Conservation (phyloP, 2,113 vertebrate genomes). For the Noctilio leporinus region DNA sequence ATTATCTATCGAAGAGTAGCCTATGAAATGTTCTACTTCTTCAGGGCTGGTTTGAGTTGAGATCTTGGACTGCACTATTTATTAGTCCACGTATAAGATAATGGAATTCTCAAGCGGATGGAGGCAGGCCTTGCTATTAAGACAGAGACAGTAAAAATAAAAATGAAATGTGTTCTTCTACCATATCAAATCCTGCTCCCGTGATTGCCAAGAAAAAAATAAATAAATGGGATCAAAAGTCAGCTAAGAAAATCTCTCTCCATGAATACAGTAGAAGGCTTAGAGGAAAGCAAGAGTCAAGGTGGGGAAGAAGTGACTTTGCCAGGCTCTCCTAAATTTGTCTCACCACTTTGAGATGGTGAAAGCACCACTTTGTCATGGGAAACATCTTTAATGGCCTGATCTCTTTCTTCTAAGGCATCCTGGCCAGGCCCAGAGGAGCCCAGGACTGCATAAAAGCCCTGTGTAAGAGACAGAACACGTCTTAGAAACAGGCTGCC, state of each 20-base stretch:
- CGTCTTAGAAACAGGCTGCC: neutral
- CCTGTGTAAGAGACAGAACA: neutral
- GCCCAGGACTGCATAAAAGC: accelerated
- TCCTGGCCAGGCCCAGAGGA: neutral
- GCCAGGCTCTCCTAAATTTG: neutral
- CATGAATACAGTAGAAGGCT: neutral
- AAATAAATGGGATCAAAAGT: neutral
- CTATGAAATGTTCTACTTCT: slow-evolving; percentile 43
- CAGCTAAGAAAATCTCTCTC: neutral
- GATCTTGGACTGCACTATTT: slow-evolving; percentile 30
- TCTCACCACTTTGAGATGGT: neutral
- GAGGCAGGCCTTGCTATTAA: slow-evolving; percentile 53
- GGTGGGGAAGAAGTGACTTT: accelerated
- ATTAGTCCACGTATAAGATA: slow-evolving; percentile 54
- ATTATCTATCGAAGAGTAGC: slow-evolving; percentile 60
- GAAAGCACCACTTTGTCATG: neutral
- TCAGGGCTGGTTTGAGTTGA: slow-evolving; percentile 18
- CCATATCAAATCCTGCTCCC: slow-evolving; percentile 42
- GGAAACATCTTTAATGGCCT: neutral
- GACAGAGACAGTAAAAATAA: slow-evolving; percentile 58
- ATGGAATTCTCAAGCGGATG: slow-evolving; percentile 33
- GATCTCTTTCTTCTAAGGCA: neutral
- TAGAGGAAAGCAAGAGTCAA: neutral
- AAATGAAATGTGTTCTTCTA: slow-evolving; percentile 61
- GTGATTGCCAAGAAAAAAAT: neutral